Conservation (phyloP, 2,797 vertebrate genomes). For the Apogon talboti region DNA sequence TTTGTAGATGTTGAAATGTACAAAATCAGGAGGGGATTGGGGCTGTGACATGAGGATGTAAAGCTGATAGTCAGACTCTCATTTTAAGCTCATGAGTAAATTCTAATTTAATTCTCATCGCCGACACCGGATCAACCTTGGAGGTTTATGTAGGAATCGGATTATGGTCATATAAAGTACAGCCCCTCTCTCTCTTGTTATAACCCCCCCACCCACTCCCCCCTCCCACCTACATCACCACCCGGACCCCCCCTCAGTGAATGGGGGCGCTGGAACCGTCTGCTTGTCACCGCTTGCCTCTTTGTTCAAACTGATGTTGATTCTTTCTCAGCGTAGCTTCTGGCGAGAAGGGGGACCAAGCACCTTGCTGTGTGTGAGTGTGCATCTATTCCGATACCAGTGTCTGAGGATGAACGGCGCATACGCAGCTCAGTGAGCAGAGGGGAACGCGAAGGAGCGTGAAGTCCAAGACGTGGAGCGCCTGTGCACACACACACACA, state of each 20-base stretch:
- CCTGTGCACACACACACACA: slow-evolving; percentile 43
- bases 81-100: slow-evolving; percentile 52
- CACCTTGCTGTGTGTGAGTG: slow-evolving; percentile 57
- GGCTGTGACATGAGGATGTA: slow-evolving; percentile 6
- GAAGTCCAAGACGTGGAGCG: slow-evolving; percentile 54
- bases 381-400: slow-evolving; percentile 45
- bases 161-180: slow-evolving; percentile 72
- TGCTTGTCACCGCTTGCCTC: slow-evolving; percentile 78
- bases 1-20: background rate
- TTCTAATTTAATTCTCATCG: slow-evolving; percentile 65
- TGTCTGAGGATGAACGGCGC: slow-evolving; percentile 61
- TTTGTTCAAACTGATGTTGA: slow-evolving; percentile 80
- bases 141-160: slow-evolving; percentile 76
- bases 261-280: slow-evolving; percentile 76
- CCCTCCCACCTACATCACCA: slow-evolving; percentile 37
- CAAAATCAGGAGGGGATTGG: slow-evolving; percentile 2
- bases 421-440: slow-evolving; percentile 49
- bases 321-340: slow-evolving; percentile 64
- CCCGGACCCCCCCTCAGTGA: slow-evolving; percentile 47
- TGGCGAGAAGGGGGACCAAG: slow-evolving; percentile 57
- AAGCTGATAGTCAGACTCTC: no score
- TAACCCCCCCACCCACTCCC: no score
- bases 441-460: slow-evolving; percentile 44
- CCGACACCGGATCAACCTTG: slow-evolving; percentile 64
- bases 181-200: slow-evolving; percentile 27